Evolutionary conservation across 2,797 vertebrate genomes (phyloP).

Genomic region (Chromis chromis): DNA sequence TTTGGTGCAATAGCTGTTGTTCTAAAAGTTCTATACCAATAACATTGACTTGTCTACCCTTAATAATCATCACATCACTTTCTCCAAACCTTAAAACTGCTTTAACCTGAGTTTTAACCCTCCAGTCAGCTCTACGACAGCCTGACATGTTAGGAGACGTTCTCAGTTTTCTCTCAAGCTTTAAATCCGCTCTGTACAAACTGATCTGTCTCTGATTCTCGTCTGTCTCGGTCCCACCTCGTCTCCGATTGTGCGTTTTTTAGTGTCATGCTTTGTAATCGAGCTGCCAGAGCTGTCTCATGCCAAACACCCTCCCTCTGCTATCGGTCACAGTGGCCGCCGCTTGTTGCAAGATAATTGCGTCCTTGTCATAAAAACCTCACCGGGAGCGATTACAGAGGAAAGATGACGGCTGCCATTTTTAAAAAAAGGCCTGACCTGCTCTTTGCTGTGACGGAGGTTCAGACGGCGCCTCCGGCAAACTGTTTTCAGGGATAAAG

Average conservation of each 20-base stretch:
- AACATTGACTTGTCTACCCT: no score
- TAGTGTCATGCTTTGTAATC: not conserved
- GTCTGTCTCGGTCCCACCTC: constrained; percentile 1
- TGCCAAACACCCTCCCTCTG: not conserved
- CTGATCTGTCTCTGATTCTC: not conserved
- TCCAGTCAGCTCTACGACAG: no score
- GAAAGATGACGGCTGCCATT: constrained; percentile 4
- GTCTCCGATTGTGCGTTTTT: not conserved
- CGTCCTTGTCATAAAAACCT: constrained; percentile 29
- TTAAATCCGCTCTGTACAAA: not conserved
- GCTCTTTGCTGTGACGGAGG: constrained; percentile 16
- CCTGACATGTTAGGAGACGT: no score
- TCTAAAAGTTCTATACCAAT: no score
- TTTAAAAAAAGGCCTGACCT: constrained; percentile 13
- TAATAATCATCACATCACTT: no score
- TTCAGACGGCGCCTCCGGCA: constrained; percentile 7
- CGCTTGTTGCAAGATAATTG: constrained; percentile 32
- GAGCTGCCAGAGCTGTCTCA: constrained; percentile 27
- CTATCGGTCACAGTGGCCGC: not conserved
- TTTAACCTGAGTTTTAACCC: no score
- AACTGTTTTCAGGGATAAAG: constrained; percentile 21
- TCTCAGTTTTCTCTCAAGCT: not conserved
- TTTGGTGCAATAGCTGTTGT: no score
- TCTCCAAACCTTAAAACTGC: no score
- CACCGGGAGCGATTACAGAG: constrained; percentile 23